These are phyloP conservation scores for Cydia pomonella DNA, from an alignment of 1,140 invertebrate species.

Conservation along the genomic window DNA sequence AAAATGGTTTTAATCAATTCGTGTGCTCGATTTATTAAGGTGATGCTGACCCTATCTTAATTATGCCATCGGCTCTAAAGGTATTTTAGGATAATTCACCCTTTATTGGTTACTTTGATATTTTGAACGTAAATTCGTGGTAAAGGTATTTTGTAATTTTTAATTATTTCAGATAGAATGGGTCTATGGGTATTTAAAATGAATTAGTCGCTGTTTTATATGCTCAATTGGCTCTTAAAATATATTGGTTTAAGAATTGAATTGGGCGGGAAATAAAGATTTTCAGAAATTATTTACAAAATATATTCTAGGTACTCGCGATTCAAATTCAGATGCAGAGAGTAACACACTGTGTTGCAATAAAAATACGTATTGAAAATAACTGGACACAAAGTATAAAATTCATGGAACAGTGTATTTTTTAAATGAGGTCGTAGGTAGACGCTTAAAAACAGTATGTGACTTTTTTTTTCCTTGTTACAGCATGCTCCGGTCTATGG, in stretches of 20 bases:
- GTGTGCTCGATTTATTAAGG: conserved; percentile 74
- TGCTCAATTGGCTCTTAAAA: not conserved
- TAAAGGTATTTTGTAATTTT: conserved; percentile 16
- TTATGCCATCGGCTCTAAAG: conserved; percentile 34
- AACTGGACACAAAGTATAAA: not conserved
- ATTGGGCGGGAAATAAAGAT: no score
- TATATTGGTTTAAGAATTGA: not conserved
- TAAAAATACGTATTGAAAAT: not conserved
- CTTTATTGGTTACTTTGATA: conserved; percentile 30
- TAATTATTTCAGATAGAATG: not conserved
- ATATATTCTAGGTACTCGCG: no score
- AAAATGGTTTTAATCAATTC: conserved; percentile 79
- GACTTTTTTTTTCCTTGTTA: conserved; percentile 60
- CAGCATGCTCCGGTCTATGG: conserved; percentile 89
- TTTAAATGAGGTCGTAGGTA: no score
- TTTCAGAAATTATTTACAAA: no score
- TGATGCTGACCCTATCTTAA: conserved; percentile 44
- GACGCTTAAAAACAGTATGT: not conserved
- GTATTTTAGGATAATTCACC: conserved; percentile 20
- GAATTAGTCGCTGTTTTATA: not conserved
- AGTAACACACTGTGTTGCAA: no score
- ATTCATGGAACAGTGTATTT: no score
- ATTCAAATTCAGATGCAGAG: no score
- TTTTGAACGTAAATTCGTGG: conserved; percentile 23
- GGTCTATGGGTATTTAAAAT: not conserved